Evolutionary conservation across 2,113 vertebrate genomes (phyloP).

Genomic region (Aegithalos caudatus): DNA sequence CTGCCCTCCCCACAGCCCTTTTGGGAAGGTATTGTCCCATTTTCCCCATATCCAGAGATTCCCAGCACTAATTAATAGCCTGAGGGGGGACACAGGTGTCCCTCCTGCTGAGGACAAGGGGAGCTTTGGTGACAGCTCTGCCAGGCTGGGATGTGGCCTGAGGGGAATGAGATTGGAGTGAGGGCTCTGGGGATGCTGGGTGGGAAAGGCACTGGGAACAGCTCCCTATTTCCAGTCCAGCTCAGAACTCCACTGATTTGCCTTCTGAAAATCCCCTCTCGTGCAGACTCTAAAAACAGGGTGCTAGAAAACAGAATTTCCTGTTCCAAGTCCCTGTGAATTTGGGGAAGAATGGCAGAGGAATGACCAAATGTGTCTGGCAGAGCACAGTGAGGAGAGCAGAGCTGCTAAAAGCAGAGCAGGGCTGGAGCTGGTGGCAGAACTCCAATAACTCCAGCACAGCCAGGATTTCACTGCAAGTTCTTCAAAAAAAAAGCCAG

Average conservation of each 20-base stretch:
- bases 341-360: neutral
- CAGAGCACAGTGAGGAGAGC: neutral
- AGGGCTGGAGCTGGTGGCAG: conserved; percentile 14
- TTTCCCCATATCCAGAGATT: neutral
- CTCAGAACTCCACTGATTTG: neutral
- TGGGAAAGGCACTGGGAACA: neutral
- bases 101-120: neutral
- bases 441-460: neutral
- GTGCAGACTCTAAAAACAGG: rapidly evolving
- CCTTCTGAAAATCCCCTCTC: neutral
- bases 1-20: neutral
- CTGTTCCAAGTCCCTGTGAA: neutral
- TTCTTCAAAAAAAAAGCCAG: neutral
- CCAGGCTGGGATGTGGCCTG: neutral
- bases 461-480: neutral
- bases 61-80: rapidly evolving
- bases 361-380: neutral
- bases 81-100: neutral
- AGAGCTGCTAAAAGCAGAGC: neutral
- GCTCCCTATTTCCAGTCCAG: neutral
- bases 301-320: neutral
- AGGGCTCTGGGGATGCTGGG: rapidly evolving
- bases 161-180: neutral
- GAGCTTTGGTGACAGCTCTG: neutral
- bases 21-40: neutral